Conservation (phyloP, 2,113 vertebrate species). For the Pomatorhinus ruficollis region DNA sequence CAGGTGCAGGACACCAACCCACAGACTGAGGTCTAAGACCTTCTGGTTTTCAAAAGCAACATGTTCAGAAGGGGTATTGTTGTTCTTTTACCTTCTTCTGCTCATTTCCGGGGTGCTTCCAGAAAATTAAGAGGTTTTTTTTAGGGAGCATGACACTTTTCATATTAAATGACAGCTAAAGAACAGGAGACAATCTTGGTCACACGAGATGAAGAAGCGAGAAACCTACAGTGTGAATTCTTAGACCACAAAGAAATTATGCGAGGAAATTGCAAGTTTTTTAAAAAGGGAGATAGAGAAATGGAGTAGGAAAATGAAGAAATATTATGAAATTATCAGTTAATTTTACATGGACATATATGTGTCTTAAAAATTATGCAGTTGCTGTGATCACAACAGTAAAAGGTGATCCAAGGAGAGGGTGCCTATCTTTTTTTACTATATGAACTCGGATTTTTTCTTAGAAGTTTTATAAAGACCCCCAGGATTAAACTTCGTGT, state of each 20-base stretch:
- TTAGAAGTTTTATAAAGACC: not conserved
- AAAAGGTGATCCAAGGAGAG: not conserved
- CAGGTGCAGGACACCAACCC: not conserved
- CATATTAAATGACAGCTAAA: not conserved
- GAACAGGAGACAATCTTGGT: not conserved
- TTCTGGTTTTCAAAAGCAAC: not conserved
- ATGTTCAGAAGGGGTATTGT: not conserved
- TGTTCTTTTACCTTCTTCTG: not conserved
- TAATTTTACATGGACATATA: not conserved
- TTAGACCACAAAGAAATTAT: not conserved
- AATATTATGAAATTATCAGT: not conserved
- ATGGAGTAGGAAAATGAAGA: not conserved
- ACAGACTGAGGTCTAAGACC: not conserved
- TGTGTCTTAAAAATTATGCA: not conserved
- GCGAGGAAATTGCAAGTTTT: not conserved
- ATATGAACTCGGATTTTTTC: not conserved
- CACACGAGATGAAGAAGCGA: not conserved
- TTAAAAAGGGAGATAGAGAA: fast-evolving
- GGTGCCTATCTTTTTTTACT: not conserved
- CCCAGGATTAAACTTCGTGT: not conserved
- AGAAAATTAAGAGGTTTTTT: not conserved
- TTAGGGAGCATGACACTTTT: not conserved
- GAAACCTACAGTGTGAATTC: not conserved
- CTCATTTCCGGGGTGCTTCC: not conserved
- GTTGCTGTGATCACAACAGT: not conserved